phyloP scores from a whole-genome alignment of 2,797 vertebrate species.

The Gadopsis marmoratus region DNA sequence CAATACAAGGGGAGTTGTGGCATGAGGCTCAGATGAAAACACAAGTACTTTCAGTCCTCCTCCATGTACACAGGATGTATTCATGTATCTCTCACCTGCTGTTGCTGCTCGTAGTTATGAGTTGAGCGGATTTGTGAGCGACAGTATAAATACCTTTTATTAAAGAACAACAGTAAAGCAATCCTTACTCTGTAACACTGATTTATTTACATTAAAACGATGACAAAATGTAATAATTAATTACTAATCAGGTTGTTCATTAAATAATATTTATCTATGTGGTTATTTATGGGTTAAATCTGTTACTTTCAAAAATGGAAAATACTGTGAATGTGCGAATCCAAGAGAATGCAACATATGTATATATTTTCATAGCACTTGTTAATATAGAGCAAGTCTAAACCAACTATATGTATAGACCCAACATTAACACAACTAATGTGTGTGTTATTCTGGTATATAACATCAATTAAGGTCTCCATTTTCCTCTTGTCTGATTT shows the following conservation, averaged over 20 bases:
- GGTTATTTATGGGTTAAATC: background rate
- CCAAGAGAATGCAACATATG: background rate
- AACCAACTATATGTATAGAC: too few species aligned
- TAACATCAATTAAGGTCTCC: background rate
- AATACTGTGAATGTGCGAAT: background rate
- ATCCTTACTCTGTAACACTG: background rate
- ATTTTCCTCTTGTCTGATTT: background rate
- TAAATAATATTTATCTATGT: background rate
- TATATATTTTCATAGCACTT: background rate
- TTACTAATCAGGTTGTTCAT: background rate
- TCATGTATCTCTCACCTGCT: background rate
- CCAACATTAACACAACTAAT: too few species aligned
- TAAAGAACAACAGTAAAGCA: background rate
- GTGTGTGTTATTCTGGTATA: background rate
- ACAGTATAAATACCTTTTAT: background rate
- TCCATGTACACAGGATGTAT: background rate
- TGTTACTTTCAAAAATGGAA: background rate
- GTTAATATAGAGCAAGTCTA: too few species aligned
- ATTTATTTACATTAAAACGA: background rate
- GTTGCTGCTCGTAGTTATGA: background rate
- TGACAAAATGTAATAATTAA: background rate
- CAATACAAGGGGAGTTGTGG: background rate
- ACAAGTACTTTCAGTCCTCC: background rate
- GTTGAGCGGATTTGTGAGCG: background rate
- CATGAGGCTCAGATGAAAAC: conserved; percentile 31